Conservation (phyloP, 2,113 vertebrate species). For the Sylvicapra grimmia region DNA sequence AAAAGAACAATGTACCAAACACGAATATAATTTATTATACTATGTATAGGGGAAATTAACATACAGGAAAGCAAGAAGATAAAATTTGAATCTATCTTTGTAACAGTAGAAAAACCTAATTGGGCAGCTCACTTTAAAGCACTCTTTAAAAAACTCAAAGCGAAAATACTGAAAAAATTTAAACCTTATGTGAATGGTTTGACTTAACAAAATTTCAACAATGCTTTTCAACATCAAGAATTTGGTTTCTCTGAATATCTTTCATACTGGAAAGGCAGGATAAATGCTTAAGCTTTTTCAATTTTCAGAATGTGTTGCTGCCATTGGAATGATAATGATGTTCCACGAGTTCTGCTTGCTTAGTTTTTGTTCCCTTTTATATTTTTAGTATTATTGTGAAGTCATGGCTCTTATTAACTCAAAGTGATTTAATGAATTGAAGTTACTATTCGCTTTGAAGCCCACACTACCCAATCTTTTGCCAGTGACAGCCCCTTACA, state of each 20-base stretch:
- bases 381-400: neutral
- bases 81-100: neutral
- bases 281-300: neutral
- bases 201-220: neutral
- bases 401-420: neutral
- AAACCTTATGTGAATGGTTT: neutral
- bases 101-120: neutral
- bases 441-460: neutral
- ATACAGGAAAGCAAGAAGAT: neutral
- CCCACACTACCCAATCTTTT: neutral
- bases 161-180: neutral
- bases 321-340: neutral
- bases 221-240: neutral
- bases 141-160: conserved; percentile 11
- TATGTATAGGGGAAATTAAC: neutral
- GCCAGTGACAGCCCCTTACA: neutral
- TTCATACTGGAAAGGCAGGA: neutral
- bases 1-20: neutral
- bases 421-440: neutral
- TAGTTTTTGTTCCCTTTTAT: neutral
- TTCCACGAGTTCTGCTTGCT: neutral
- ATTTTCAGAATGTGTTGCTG: neutral
- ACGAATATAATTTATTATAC: neutral
- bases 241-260: neutral
- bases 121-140: neutral